Conservation (phyloP, 2,113 vertebrate genomes). For the Scolopax mira region DNA sequence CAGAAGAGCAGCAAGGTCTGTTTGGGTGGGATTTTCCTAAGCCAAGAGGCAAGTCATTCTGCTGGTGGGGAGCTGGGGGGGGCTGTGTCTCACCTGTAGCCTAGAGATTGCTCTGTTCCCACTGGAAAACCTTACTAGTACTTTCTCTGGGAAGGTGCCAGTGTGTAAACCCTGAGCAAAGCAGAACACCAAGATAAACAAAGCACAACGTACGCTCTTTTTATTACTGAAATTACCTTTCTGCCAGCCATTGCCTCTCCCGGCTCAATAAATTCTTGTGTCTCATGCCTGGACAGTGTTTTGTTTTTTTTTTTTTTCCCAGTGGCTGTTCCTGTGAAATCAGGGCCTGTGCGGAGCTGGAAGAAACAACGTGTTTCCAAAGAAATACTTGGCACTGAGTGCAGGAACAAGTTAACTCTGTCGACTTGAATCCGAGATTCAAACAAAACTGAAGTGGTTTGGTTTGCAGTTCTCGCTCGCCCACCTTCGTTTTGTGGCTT, state of each 20-base stretch:
- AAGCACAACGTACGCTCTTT: slow-evolving; percentile 18
- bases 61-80: neutral
- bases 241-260: neutral
- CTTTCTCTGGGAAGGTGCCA: slow-evolving; percentile 45
- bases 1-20: neutral
- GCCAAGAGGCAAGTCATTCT: neutral
- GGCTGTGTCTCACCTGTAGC: neutral
- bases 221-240: slow-evolving; percentile 25
- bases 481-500: neutral
- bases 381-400: slow-evolving; percentile 15
- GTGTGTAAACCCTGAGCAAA: slow-evolving; percentile 22
- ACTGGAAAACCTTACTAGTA: neutral
- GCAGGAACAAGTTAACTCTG: slow-evolving; percentile 23
- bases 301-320: slow-evolving; percentile 1
- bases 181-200: slow-evolving; percentile 16
- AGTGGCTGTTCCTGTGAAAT: neutral
- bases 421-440: slow-evolving; percentile 13
- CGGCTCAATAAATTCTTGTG: slow-evolving; percentile 40
- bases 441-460: neutral
- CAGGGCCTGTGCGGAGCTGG: neutral
- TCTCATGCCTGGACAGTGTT: neutral
- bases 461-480: neutral
- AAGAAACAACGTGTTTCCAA: slow-evolving; percentile 24
- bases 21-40: neutral
- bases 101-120: neutral